A percentile compares a stretch with the other conserved stretches of the same genome.
Evolutionary conservation across 2,888 invertebrate genomes (phyloP).

Genomic region (Conomelus anceps): DNA sequence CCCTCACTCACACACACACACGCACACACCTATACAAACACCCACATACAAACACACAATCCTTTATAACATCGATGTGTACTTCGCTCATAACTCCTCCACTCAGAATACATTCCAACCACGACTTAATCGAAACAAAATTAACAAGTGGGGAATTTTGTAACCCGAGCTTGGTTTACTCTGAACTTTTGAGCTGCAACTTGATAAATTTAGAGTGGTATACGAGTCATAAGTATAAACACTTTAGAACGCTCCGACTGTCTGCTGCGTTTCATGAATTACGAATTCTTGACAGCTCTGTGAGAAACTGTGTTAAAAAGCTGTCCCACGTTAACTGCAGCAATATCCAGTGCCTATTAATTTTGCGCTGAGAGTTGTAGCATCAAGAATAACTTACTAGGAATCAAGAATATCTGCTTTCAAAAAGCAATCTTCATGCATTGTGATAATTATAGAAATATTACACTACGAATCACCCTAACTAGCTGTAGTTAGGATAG

Average conservation of each 20-base stretch:
- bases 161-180: background rate
- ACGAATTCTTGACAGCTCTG: background rate
- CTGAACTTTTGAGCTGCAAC: background rate
- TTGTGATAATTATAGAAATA: background rate
- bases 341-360: background rate
- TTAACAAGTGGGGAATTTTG: background rate
- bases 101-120: background rate
- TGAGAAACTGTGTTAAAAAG: background rate
- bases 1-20: background rate
- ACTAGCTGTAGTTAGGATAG: no score
- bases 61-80: no score
- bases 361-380: background rate
- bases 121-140: background rate
- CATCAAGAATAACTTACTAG: background rate
- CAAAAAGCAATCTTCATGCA: background rate
- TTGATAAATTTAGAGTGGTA: background rate
- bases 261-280: background rate
- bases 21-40: background rate
- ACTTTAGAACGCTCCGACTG: background rate
- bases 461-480: background rate
- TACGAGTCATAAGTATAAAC: background rate
- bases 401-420: background rate
- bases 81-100: no score
- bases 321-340: background rate
- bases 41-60: background rate